phyloP scores from a whole-genome alignment of 1,140 invertebrate genomes.

The Bombus picipes region DNA sequence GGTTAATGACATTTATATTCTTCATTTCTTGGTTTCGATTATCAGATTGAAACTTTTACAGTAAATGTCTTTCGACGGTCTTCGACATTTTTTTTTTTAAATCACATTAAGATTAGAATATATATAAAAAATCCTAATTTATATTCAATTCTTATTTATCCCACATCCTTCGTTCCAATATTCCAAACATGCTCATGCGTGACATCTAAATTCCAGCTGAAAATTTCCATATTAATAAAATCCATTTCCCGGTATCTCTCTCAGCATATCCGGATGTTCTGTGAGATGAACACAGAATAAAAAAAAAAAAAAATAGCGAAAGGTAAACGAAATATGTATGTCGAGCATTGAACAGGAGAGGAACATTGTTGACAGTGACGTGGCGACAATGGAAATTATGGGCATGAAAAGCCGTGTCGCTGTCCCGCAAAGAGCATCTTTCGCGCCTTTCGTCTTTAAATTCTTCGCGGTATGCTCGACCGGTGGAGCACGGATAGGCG shows the following conservation, averaged over 20 bases:
- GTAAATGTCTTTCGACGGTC: too few species aligned
- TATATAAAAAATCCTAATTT: not conserved
- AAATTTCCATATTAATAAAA: conserved; percentile 7
- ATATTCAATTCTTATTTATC: not conserved
- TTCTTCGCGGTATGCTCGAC: conserved; percentile 56
- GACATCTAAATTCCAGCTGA: not conserved
- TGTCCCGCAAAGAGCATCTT: conserved; percentile 48
- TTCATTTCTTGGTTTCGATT: too few species aligned
- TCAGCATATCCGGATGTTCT: not conserved
- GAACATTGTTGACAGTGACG: conserved; percentile 31
- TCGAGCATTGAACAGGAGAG: not conserved
- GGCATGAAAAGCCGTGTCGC: conserved; percentile 42
- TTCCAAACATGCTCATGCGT: not conserved
- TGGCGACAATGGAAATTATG: conserved; percentile 61
- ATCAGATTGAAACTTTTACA: too few species aligned
- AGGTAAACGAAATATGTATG: not conserved
- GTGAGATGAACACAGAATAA: not conserved
- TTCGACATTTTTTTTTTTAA: not conserved
- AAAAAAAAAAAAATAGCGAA: not conserved
- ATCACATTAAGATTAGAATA: not conserved
- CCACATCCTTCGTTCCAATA: not conserved
- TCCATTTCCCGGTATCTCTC: not conserved
- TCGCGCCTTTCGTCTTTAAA: conserved; percentile 67
- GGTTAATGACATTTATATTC: too few species aligned
- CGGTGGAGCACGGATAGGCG: conserved; percentile 47